A percentile compares a stretch with the other conserved stretches of the same genome.
Conservation (phyloP, 2,797 vertebrate genomes). For the Heteromormyrus szaboi region DNA sequence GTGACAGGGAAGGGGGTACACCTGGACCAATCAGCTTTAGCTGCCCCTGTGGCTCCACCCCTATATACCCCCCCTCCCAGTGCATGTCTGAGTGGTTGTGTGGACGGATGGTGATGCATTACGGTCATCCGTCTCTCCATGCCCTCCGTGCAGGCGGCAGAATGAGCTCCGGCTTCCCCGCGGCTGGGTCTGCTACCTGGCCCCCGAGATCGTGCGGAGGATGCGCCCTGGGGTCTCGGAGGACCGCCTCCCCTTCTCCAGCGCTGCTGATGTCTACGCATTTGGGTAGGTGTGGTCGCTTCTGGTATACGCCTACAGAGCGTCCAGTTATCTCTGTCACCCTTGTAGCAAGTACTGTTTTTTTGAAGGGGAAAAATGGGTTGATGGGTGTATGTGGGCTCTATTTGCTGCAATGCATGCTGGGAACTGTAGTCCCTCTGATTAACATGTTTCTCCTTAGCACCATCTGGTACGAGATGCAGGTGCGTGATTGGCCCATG, state of each 20-base stretch:
- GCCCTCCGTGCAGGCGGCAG: slow-evolving; percentile 62
- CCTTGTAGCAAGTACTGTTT: neutral
- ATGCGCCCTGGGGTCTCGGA: slow-evolving; percentile 81
- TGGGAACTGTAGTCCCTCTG: neutral
- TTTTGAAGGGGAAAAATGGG: neutral
- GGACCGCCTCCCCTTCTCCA: slow-evolving; percentile 86
- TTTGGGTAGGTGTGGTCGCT: slow-evolving; percentile 70
- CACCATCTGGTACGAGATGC: slow-evolving; percentile 91
- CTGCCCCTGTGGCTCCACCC: neutral
- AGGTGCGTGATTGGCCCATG: slow-evolving; percentile 83
- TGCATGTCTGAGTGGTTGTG: neutral
- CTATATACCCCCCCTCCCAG: neutral
- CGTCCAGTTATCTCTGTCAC: neutral
- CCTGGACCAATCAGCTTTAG: neutral
- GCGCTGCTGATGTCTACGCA: slow-evolving; percentile 83
- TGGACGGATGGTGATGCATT: neutral
- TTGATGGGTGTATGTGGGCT: neutral
- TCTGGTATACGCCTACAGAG: neutral
- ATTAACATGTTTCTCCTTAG: slow-evolving; percentile 45
- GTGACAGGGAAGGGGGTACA: neutral
- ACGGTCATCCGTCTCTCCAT: neutral
- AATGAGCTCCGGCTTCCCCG: slow-evolving; percentile 80
- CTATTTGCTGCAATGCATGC: neutral
- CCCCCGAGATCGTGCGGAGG: slow-evolving; percentile 81
- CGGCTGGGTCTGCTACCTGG: slow-evolving; percentile 86